A percentile compares a stretch with the other conserved stretches of the same genome.
Conservation (phyloP, 2,888 invertebrate species). For the Xestia ashworthii region DNA sequence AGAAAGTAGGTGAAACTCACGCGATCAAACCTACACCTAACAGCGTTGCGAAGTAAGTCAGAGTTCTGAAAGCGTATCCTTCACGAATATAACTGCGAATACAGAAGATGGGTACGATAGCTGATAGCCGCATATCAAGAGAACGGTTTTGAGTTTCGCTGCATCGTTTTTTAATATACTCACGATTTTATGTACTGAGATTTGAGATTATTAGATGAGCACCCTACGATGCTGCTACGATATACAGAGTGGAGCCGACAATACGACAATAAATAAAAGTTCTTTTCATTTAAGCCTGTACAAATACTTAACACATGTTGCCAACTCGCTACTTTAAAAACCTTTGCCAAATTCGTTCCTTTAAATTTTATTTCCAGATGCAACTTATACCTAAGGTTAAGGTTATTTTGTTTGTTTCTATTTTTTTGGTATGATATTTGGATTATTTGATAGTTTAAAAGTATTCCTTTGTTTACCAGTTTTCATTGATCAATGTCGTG, state of each 20-base stretch:
- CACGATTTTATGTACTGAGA: conserved; percentile 13
- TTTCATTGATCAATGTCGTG: background rate
- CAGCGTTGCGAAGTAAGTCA: conserved; percentile 17
- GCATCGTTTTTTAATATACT: background rate
- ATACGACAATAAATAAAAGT: background rate
- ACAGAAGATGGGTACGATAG: conserved; percentile 5
- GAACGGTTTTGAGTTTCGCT: background rate
- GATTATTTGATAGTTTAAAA: background rate
- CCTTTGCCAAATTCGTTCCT: too few relatives aligned
- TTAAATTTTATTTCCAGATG: background rate
- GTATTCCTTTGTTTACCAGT: background rate
- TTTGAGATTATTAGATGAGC: conserved; percentile 19
- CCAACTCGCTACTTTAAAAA: too few relatives aligned
- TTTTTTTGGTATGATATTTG: too few relatives aligned
- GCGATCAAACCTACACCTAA: conserved; percentile 16
- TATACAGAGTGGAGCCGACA: background rate
- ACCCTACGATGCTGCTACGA: background rate
- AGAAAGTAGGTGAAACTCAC: conserved; percentile 9
- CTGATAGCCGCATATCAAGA: conserved; percentile 1
- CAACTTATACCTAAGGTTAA: background rate
- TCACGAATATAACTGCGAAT: conserved; percentile 14
- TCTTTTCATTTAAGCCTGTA: too few relatives aligned
- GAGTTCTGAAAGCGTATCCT: conserved; percentile 18
- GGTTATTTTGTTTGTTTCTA: background rate
- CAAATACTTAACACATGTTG: too few relatives aligned